phyloP scores from a whole-genome alignment of 1,140 invertebrate genomes.

The Drosophila jambulina region DNA sequence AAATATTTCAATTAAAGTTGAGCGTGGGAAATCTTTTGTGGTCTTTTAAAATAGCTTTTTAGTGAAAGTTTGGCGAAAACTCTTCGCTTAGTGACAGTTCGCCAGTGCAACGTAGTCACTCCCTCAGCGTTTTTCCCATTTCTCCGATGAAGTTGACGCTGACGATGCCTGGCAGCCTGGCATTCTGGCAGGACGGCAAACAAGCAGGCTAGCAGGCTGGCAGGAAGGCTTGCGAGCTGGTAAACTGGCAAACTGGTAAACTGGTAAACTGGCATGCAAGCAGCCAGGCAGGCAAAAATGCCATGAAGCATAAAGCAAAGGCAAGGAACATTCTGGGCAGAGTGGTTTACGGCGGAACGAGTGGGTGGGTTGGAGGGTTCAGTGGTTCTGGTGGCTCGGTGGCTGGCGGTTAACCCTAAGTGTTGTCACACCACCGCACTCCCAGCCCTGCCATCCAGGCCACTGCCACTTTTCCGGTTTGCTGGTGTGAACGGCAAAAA shows the following conservation, averaged over 20 bases:
- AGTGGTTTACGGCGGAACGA: conserved; percentile 10
- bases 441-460: conserved; percentile 4
- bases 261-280: conserved; percentile 23
- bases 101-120: conserved; percentile 29
- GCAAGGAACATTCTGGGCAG: conserved; percentile 55
- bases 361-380: conserved; percentile 8
- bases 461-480: conserved; percentile 66
- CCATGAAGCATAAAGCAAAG: conserved; percentile 61
- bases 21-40: not conserved
- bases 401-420: conserved; percentile 77
- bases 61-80: conserved; percentile 14
- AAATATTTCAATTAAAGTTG: conserved; percentile 25
- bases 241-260: conserved; percentile 8
- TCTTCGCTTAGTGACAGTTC: conserved; percentile 16
- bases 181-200: conserved; percentile 38
- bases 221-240: conserved; percentile 22
- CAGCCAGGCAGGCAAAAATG: conserved; percentile 41
- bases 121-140: conserved; percentile 15
- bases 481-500: conserved; percentile 61
- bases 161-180: conserved; percentile 37
- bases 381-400: conserved; percentile 38
- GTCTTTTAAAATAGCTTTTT: not conserved
- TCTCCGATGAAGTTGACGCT: conserved; percentile 43
- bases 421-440: conserved; percentile 63
- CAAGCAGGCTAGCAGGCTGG: conserved; percentile 16